Conservation (phyloP, 2,888 invertebrate species). For the Hypsopygia costalis region DNA sequence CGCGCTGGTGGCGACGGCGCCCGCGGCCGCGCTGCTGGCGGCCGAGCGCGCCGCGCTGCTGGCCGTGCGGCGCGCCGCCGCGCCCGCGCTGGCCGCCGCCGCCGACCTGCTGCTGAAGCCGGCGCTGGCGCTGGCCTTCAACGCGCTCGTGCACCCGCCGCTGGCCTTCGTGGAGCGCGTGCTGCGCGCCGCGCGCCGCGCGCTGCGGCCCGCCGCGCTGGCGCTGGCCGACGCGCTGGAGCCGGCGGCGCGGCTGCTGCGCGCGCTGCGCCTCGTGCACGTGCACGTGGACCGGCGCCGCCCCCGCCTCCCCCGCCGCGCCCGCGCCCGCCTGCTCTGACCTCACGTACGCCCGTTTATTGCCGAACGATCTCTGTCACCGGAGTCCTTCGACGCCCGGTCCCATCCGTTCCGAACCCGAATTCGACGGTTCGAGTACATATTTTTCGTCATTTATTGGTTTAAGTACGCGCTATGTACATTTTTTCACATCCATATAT, state of each 20-base stretch:
- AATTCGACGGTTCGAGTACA: no score
- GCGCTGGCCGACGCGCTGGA: slow-evolving; percentile 34
- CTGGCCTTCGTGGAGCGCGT: slow-evolving; percentile 83
- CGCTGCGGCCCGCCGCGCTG: slow-evolving; percentile 53
- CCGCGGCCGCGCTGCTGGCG: slow-evolving; percentile 83
- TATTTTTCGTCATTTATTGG: no score
- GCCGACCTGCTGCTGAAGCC: slow-evolving; percentile 87
- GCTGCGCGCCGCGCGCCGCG: slow-evolving; percentile 81
- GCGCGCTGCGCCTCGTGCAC: slow-evolving; percentile 35
- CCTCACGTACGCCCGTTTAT: no score
- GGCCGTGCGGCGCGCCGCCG: slow-evolving; percentile 29
- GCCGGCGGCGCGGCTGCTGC: slow-evolving; percentile 37
- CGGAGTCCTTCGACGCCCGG: no score
- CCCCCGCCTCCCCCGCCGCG: neutral
- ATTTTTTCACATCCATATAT: no score
- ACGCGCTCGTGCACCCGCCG: slow-evolving; percentile 84
- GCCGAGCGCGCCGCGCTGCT: slow-evolving; percentile 20
- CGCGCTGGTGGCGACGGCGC: slow-evolving; percentile 80
- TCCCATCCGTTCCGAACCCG: no score
- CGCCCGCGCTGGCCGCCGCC: slow-evolving; percentile 33
- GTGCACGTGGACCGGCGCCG: slow-evolving; percentile 25
- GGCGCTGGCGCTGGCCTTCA: slow-evolving; percentile 83
- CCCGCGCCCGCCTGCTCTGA: slow-evolving; percentile 1
- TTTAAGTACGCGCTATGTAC: no score
- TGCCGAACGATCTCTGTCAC: no score